A percentile compares a stretch with the other conserved stretches of the same genome.
Evolutionary conservation across 2,113 vertebrate genomes (phyloP).

Genomic region (Mustelus asterias): DNA sequence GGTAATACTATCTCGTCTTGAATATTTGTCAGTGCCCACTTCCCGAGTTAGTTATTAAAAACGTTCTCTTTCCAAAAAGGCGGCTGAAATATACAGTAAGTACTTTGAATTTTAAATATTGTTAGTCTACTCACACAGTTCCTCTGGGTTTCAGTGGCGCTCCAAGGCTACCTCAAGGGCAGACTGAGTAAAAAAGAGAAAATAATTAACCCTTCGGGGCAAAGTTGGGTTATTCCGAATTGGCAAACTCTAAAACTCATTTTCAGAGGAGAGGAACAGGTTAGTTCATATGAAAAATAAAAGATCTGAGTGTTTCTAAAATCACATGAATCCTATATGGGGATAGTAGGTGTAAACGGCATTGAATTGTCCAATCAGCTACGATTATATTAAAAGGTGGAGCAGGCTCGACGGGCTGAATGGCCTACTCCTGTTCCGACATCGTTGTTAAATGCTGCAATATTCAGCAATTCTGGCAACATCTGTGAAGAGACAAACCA

Average conservation of each 20-base stretch:
- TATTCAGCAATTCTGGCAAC: too few species aligned
- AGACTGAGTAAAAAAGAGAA: slow-evolving; percentile 15
- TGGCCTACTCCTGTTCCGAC: too few species aligned
- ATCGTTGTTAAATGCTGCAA: too few species aligned
- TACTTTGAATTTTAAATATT: slow-evolving; percentile 32
- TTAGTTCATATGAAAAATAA: background rate
- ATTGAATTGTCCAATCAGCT: too few species aligned
- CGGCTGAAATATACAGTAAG: slow-evolving; percentile 2
- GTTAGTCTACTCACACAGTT: background rate
- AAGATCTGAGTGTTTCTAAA: background rate
- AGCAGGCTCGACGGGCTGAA: too few species aligned
- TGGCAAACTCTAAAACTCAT: background rate
- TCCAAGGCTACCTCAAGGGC: background rate
- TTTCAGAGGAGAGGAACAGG: background rate
- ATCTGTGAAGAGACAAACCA: background rate
- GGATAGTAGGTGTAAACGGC: too few species aligned
- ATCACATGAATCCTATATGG: background rate
- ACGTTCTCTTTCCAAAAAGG: background rate
- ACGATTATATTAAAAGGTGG: too few species aligned
- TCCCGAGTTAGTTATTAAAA: slow-evolving; percentile 28
- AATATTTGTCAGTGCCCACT: slow-evolving; percentile 15
- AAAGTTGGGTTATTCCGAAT: background rate
- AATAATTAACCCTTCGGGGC: background rate
- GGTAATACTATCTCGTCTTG: slow-evolving; percentile 30
- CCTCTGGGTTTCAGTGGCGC: background rate